Evolutionary conservation across 2,797 vertebrate genomes (phyloP).

Genomic region (Rhyacichthys aspro): DNA sequence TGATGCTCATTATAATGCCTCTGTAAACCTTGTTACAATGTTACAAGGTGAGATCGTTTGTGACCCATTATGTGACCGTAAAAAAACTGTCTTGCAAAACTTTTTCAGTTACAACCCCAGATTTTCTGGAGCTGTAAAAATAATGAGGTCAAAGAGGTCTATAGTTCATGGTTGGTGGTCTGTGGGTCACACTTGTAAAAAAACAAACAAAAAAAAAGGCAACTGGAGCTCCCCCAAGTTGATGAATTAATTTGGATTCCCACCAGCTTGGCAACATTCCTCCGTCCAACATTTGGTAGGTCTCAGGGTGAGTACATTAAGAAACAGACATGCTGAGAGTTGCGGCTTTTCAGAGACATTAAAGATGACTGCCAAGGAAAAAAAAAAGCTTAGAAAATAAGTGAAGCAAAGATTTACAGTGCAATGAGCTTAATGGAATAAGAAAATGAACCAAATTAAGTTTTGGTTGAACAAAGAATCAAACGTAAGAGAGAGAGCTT

Average conservation of each 20-base stretch:
- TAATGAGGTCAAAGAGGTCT: slow-evolving; percentile 76
- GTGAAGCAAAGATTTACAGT: not conserved
- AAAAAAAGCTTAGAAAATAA: too few relatives aligned
- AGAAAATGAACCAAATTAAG: too few relatives aligned
- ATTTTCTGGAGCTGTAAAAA: slow-evolving; percentile 57
- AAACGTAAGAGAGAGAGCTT: too few relatives aligned
- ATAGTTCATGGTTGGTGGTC: slow-evolving; percentile 63
- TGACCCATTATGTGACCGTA: slow-evolving; percentile 33
- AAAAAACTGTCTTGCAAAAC: slow-evolving; percentile 43
- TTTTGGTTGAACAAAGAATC: too few relatives aligned
- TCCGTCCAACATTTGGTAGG: slow-evolving; percentile 69
- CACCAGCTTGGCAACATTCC: slow-evolving; percentile 72
- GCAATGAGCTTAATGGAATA: not conserved
- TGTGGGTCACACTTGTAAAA: slow-evolving; percentile 64
- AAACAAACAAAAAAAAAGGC: slow-evolving; percentile 46
- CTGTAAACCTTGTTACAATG: slow-evolving; percentile 43
- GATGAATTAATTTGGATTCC: slow-evolving; percentile 71
- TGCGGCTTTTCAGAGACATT: slow-evolving; percentile 46
- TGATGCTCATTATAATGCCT: slow-evolving; percentile 33
- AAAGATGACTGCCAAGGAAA: slow-evolving; percentile 60
- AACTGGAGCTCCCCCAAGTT: slow-evolving; percentile 56
- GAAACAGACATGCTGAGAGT: slow-evolving; percentile 67
- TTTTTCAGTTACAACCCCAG: slow-evolving; percentile 39
- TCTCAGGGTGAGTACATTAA: slow-evolving; percentile 69
- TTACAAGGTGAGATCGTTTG: slow-evolving; percentile 48